Evolutionary conservation across 2,888 invertebrate species (phyloP).

Genomic region (Xestia xanthographa): DNA sequence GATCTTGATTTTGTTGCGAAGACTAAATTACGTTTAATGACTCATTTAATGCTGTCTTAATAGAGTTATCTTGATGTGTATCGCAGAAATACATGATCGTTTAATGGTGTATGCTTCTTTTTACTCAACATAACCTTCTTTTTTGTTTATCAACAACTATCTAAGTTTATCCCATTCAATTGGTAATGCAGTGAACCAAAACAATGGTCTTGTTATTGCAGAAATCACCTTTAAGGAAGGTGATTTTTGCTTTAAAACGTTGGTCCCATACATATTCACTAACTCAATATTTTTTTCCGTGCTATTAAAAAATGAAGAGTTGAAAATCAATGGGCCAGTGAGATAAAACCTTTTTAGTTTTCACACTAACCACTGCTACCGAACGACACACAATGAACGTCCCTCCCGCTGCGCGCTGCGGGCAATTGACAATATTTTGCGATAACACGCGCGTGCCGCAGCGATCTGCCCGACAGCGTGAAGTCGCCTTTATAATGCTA

Average conservation of each 20-base stretch:
- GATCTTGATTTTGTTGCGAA: conserved; percentile 83
- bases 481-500: conserved; percentile 56
- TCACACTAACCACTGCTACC: conserved; percentile 67
- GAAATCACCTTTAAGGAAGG: background rate
- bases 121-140: background rate
- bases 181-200: background rate
- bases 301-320: background rate
- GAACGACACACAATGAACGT: conserved; percentile 59
- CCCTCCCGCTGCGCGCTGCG: conserved; percentile 78
- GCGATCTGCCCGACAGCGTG: conserved; percentile 70
- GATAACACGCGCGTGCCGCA: conserved; percentile 76
- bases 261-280: background rate
- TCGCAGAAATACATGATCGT: background rate
- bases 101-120: background rate
- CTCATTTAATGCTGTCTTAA: conserved; percentile 63
- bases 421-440: conserved; percentile 78
- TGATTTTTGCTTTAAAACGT: background rate
- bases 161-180: background rate
- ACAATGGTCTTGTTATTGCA: background rate
- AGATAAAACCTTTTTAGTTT: conserved; percentile 36
- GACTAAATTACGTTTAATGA: conserved; percentile 71
- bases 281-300: background rate
- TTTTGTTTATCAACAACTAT: background rate
- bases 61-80: conserved; percentile 46
- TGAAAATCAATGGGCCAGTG: background rate